Base-by-base conservation (phyloP, 1,140 invertebrate species). In the Drosophila virilis region DNA sequence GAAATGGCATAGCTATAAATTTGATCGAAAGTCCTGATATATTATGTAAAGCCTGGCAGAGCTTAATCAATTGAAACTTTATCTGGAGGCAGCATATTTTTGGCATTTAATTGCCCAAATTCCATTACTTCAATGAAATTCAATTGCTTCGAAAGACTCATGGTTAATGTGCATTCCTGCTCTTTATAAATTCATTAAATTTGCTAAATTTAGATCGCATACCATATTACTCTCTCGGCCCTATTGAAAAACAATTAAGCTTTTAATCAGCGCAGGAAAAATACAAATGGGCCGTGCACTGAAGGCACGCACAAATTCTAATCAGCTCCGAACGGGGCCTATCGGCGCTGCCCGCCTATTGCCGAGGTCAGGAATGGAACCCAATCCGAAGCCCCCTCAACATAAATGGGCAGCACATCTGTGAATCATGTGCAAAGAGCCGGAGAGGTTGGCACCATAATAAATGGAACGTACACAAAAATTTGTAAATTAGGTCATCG, bases 401-500 rank as follows among this genome's bases (percentile, higher is more conserved):
- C 32, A 46, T n/a, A 33, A 59, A 59, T 35, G 42, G 42, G 28
- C 28, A 13, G 13, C 40, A 50, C 40, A 54, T 13, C 13, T 52
- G 67, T 85, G 82, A 86, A 76, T 86, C 68, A 86, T 75, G 43
- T 33, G 50, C 22, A 28, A 59, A 65, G 58, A 51, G 73, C 43
- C 32, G 43, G 13, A 55, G 54, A 72, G 50, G 45, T 12, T 69
- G 10, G 51, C 32, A 15, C 28, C 28, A 13, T 52, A 66, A 43
- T 72, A 68, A 58, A 17, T 17, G 17, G 17, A 17, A 17, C 17
- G 17, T 17, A 17, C 17, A 17, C 17, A 73, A 61, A 28, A 62
- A 38, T 65, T 48, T 37, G 40, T 55, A 78, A 85, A 86, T 86
- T 86, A 86, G 78, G 83, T 86, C 82, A 86, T 85, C 78, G 55